Evolutionary conservation across 2,888 invertebrate genomes (phyloP), one percentile per base, ranked within the genome.

Genomic region (Selenia dentaria): DNA sequence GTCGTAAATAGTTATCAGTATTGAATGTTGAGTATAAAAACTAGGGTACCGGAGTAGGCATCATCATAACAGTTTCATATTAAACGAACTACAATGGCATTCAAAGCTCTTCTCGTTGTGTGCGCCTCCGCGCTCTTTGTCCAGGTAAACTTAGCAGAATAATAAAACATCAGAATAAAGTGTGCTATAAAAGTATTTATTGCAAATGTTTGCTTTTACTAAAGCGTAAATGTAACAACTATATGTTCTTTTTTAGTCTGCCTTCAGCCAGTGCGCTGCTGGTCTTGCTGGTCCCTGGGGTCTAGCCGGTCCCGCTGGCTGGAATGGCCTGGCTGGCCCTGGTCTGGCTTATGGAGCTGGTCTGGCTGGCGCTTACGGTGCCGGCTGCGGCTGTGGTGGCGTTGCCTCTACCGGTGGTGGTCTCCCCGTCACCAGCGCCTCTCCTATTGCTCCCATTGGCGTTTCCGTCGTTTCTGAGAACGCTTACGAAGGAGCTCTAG

Each of bases 61-160:
- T 38, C 38, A 45, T 38, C 14, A n/a, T 10, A 22, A 22, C n/a
- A 3, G 9, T 11, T 6, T 11, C 16, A 28, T 24, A 4, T 36
- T 22, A n/a, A 22, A 6, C 22, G 8, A 22, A 22, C 2, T 6
- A 28, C 12, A 13, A 28, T 28, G 27, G 42, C 45, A 22, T 22
- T 40, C 33, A 50, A 49, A 25, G 28, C 44, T 26, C 2, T 28
- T 2, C 22, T 57, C 8, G 34, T 38, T 5, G 27, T 51, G 2
- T 54, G 54, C 37, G 57, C 54, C 37, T 42, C 51, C 16, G 49
- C 42, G n/a, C 36, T 54, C 8, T 25, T 57, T 3, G 43, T 51
- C 8, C 44, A 57, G 41, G 27, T 28, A 43, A 37, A 37, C n/a
- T n/a, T n/a, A n/a, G n/a, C n/a, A n/a, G n/a, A n/a, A n/a, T n/a